phyloP scores from a whole-genome alignment of 2,888 invertebrate genomes.

The Polydrusus cervinus region DNA sequence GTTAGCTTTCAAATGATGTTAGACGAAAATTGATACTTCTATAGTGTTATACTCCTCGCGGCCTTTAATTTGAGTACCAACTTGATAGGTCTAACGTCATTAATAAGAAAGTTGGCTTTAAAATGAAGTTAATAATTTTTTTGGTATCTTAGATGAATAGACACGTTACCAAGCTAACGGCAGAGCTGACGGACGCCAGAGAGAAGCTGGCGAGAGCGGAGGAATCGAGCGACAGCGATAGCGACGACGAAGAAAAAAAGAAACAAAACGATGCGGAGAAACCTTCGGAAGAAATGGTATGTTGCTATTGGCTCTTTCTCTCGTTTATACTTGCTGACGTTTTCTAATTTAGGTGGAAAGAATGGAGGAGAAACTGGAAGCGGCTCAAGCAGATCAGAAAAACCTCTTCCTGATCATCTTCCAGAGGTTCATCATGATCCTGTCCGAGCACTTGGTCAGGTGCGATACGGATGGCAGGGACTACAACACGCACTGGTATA shows the following conservation, averaged over 20 bases:
- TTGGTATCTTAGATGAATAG: conserved; percentile 82
- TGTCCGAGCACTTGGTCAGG: conserved; percentile 95
- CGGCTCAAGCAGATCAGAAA: conserved; percentile 97
- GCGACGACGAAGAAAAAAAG: conserved; percentile 72
- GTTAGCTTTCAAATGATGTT: no score
- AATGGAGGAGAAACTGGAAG: conserved; percentile 96
- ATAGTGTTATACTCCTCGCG: no score
- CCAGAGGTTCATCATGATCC: conserved; percentile 97
- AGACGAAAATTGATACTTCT: no score
- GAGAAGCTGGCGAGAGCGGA: conserved; percentile 90
- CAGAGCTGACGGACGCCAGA: conserved; percentile 88
- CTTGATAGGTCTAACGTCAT: no score
- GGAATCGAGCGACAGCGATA: conserved; percentile 88
- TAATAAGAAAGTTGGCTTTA: no score
- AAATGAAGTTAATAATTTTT: no score
- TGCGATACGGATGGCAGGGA: conserved; percentile 95
- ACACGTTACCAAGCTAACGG: conserved; percentile 89
- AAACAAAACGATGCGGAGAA: conserved; percentile 73
- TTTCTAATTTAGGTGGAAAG: conserved; percentile 78
- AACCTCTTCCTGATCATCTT: conserved; percentile 97
- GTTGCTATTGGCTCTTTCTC: not conserved
- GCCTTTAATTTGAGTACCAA: no score
- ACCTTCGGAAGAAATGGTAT: conserved; percentile 84
- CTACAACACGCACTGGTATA: conserved; percentile 96
- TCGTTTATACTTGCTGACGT: not conserved